phyloP scores from a whole-genome alignment of 2,888 invertebrate species.

The Drosophila nr. perissopoda region DNA sequence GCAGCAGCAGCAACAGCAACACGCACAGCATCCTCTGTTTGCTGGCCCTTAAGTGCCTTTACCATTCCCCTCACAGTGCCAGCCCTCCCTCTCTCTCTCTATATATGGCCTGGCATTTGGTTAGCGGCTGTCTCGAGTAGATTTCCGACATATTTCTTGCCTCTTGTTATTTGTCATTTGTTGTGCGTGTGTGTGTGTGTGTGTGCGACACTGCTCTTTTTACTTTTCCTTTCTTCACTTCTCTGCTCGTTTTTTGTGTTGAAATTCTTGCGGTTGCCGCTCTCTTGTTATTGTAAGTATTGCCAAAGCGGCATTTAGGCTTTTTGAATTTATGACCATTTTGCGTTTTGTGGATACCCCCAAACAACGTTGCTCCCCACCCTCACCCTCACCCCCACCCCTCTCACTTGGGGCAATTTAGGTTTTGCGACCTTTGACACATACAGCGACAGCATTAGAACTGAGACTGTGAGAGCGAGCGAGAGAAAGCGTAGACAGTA shows the following conservation, averaged over 20 bases:
- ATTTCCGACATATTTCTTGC: conserved; percentile 75
- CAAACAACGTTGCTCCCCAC: no score
- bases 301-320: conserved; percentile 69
- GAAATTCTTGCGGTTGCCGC: conserved; percentile 37
- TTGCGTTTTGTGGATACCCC: conserved; percentile 65
- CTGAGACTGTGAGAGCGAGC: neutral
- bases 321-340: conserved; percentile 78
- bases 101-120: conserved; percentile 38
- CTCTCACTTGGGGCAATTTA: conserved; percentile 50
- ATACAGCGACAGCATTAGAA: conserved; percentile 1
- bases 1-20: neutral
- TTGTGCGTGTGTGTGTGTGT: conserved; percentile 43
- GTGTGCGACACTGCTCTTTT: neutral
- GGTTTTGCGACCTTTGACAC: conserved; percentile 65
- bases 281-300: conserved; percentile 41
- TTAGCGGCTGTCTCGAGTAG: conserved; percentile 71
- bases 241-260: conserved; percentile 18
- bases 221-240: conserved; percentile 1
- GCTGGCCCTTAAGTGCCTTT: conserved; percentile 66
- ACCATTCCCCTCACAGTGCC: neutral
- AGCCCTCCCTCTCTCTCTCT: conserved; percentile 4
- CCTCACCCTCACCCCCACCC: neutral
- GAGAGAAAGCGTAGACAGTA: conserved; percentile 17
- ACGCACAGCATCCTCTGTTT: conserved; percentile 4
- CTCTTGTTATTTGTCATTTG: conserved; percentile 75